These are phyloP conservation scores for Eubucco bourcierii DNA, from an alignment of 2,113 vertebrate genomes.

Conservation along the genomic window DNA sequence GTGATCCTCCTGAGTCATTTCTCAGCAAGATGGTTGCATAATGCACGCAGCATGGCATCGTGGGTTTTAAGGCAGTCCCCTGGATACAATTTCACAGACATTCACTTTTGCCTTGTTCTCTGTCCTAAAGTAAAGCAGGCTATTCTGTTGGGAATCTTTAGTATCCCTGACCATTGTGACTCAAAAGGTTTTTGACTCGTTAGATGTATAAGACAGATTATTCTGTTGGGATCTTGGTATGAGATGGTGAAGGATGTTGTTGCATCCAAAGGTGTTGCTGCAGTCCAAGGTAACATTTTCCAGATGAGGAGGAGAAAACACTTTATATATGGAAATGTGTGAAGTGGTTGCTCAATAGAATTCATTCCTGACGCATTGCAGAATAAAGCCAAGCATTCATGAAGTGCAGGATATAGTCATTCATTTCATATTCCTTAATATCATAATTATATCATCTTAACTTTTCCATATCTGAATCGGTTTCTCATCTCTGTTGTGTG, in stretches of 20 bases:
- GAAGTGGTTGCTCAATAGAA: not conserved
- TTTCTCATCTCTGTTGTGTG: not conserved
- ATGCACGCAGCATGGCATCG: not conserved
- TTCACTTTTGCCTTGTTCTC: not conserved
- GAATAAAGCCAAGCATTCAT: not conserved
- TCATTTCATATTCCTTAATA: not conserved
- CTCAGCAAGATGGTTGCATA: constrained; percentile 36
- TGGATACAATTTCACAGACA: not conserved
- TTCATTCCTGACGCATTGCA: not conserved
- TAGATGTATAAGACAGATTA: not conserved
- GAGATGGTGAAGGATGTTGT: not conserved
- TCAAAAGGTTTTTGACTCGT: not conserved
- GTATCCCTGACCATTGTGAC: not conserved
- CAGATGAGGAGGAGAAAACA: not conserved
- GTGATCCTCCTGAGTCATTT: constrained; percentile 61
- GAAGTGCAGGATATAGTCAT: not conserved
- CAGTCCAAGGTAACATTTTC: not conserved
- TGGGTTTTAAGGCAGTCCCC: not conserved
- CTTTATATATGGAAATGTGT: not conserved
- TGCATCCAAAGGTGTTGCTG: not conserved
- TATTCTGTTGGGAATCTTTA: not conserved
- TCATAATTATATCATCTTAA: not conserved
- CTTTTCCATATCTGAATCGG: not conserved
- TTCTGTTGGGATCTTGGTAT: not conserved
- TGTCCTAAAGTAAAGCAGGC: not conserved